Evolutionary conservation across 2,888 invertebrate species (phyloP).

Genomic region (Nineta flava): DNA sequence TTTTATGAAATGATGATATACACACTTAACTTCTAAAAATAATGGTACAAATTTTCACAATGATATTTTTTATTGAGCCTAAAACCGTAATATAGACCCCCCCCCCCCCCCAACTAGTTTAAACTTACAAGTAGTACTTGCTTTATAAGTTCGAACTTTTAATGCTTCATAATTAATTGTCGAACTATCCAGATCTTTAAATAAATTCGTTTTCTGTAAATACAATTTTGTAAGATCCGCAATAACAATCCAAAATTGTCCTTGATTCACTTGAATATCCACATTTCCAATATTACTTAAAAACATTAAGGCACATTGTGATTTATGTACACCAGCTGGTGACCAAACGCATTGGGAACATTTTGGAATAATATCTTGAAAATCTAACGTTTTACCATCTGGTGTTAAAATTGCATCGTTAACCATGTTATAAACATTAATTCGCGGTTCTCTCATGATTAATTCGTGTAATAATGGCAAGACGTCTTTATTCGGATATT

Average conservation of each 20-base stretch:
- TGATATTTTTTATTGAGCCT: too few species aligned
- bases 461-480: background rate
- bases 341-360: background rate
- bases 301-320: background rate
- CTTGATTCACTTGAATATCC: background rate
- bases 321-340: background rate
- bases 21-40: too few species aligned
- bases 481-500: background rate
- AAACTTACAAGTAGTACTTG: background rate
- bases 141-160: background rate
- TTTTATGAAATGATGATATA: too few species aligned
- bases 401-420: background rate
- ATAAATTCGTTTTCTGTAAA: background rate
- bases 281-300: slow-evolving; percentile 1
- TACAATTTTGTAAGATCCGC: background rate
- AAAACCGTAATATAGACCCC: too few species aligned
- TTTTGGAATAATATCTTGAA: background rate
- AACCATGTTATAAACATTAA: background rate
- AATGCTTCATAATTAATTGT: background rate
- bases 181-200: background rate
- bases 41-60: too few species aligned
- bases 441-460: background rate
- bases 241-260: background rate
- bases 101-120: too few species aligned
- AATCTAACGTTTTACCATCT: background rate